Evolutionary conservation across 1,140 invertebrate species (phyloP), one percentile per base, ranked within the genome.

Genomic region (Cotesia glomerata): DNA sequence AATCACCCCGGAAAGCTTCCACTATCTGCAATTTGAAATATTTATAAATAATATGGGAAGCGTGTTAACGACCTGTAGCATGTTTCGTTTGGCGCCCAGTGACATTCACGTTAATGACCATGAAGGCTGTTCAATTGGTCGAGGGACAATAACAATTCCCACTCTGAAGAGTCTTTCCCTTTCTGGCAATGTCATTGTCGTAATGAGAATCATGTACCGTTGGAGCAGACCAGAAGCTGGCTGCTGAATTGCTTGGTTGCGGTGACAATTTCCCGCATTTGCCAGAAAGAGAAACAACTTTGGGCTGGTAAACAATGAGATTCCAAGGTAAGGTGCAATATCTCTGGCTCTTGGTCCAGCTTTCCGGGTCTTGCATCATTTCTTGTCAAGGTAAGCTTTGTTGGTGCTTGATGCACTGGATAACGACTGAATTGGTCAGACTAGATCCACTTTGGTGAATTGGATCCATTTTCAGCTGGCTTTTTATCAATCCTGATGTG

Each of bases 131-230:
- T 52, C 26, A 67, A 67, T 67, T 67, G 16, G 65, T 67, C 34
- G 49, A 49, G 18, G 18, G 26, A 54, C 65, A 54, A 67, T 67
- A 67, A 67, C 49, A 67, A 18, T 67, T 49, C 52, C n/a, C 39
- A 2, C 11, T 45, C 39, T 45, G n/a, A n/a, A n/a, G n/a, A n/a
- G 7, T 45, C 39, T 45, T 11, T 45, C 39, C 11, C 39, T 45
- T 45, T 7, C 39, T 45, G 39, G 8, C 39, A 45, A 45, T 45
- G 39, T 45, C 39, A 13, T 52, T 14, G 16, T 16, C 34, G 49
- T 67, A 54, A 67, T 67, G 65, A 67, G 65, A 67, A 67, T 67
- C 65, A 67, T 67, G 65, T 54, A 67, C 49, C 65, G 65, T 67
- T 67, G 45, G 45, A 52, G 1, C 11, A 45, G 7, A 45, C 39